These are phyloP conservation scores for Cheilosia soror DNA, from an alignment of 2,888 invertebrate genomes.

Conservation along the genomic window DNA sequence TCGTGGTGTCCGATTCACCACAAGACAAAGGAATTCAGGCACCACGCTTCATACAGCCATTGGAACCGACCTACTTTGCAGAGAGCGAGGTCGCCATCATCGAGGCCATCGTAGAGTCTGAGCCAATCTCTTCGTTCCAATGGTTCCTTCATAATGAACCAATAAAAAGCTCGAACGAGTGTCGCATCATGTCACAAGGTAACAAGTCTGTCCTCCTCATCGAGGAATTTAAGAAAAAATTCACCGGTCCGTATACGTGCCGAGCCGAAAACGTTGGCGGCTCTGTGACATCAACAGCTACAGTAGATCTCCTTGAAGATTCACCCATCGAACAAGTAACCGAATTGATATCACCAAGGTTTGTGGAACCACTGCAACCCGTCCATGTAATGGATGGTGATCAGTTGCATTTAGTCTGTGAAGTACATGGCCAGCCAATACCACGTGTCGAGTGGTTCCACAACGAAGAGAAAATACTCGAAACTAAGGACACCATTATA, in stretches of 20 bases:
- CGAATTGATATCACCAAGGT: slow-evolving; percentile 89
- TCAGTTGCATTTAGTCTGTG: slow-evolving; percentile 89
- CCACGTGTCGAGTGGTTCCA: slow-evolving; percentile 93
- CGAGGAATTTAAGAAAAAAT: slow-evolving; percentile 88
- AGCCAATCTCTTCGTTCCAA: slow-evolving; percentile 92
- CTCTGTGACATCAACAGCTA: slow-evolving; percentile 93
- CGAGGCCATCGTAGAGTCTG: slow-evolving; percentile 90
- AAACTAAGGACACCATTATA: slow-evolving; percentile 91
- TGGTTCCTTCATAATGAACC: slow-evolving; percentile 93
- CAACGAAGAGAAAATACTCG: slow-evolving; percentile 88
- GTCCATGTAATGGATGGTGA: slow-evolving; percentile 95
- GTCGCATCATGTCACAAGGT: slow-evolving; percentile 89
- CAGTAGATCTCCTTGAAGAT: slow-evolving; percentile 86
- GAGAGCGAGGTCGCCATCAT: slow-evolving; percentile 91
- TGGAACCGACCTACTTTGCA: slow-evolving; percentile 88
- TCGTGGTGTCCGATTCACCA: slow-evolving; percentile 88
- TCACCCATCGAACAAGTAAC: slow-evolving; percentile 85
- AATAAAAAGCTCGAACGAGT: slow-evolving; percentile 88
- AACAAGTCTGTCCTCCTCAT: slow-evolving; percentile 92
- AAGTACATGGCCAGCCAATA: slow-evolving; percentile 90
- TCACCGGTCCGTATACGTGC: slow-evolving; percentile 92
- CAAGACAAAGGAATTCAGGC: slow-evolving; percentile 87
- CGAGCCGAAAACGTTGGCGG: slow-evolving; percentile 95
- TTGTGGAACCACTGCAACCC: slow-evolving; percentile 89
- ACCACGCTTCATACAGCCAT: slow-evolving; percentile 89